Conservation (phyloP, 2,888 invertebrate species). For the Dryocosmus kuriphilus region DNA sequence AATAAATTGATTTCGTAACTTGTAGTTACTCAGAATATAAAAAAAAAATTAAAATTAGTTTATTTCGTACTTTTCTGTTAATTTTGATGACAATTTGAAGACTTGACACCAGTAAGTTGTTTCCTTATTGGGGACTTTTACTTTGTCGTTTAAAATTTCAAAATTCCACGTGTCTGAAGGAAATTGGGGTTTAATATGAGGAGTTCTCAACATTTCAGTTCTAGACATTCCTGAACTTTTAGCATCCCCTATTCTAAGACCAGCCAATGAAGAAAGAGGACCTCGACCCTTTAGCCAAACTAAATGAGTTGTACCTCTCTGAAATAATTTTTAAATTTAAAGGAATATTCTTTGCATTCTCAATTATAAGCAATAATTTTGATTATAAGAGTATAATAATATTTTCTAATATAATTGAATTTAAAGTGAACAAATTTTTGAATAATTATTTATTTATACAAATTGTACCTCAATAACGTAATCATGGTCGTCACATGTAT, state of each 20-base stretch:
- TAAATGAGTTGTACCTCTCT: constrained; percentile 94
- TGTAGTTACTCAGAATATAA: no score
- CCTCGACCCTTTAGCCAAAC: constrained; percentile 91
- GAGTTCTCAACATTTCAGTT: constrained; percentile 84
- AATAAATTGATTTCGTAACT: constrained; percentile 76
- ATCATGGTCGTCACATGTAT: constrained; percentile 89
- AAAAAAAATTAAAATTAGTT: no score
- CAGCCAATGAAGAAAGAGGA: constrained; percentile 84
- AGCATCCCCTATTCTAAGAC: constrained; percentile 81
- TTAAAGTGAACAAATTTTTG: no score
- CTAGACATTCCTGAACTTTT: constrained; percentile 87
- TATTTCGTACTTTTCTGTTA: constrained; percentile 81
- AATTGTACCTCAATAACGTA: constrained; percentile 86
- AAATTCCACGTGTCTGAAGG: constrained; percentile 80
- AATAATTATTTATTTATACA: background rate
- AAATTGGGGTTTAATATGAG: constrained; percentile 74
- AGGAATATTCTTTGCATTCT: no score
- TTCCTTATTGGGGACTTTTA: constrained; percentile 89
- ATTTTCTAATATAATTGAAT: no score
- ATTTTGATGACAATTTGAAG: constrained; percentile 85
- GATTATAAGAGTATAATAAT: no score
- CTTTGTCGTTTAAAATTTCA: constrained; percentile 82
- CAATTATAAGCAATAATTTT: no score
- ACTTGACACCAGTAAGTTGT: constrained; percentile 99
- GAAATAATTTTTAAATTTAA: constrained; percentile 44